Percentiles rank a stretch among this genome's conserved stretches.
These are phyloP conservation scores for Scomber japonicus DNA, from an alignment of 2,113 vertebrate species.

Conservation along the genomic window DNA sequence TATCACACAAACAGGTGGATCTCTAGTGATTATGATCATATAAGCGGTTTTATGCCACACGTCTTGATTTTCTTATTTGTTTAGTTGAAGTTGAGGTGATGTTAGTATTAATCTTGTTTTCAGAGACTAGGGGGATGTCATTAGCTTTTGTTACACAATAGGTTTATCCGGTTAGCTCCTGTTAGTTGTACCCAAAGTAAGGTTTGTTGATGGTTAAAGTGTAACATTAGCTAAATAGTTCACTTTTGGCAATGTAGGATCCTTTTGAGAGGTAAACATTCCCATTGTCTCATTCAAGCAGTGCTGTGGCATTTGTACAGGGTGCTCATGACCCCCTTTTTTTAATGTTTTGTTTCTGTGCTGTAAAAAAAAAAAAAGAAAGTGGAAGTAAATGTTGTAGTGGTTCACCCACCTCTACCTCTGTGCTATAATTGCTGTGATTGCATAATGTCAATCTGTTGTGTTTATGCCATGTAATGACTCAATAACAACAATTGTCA, in stretches of 20 bases:
- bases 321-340: neutral
- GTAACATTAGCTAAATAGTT: neutral
- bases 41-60: too few relatives aligned
- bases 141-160: slow-evolving; percentile 55
- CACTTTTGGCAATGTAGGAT: neutral
- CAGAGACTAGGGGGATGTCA: neutral
- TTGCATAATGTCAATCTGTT: slow-evolving; percentile 10
- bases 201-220: neutral
- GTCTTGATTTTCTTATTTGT: neutral
- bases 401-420: neutral
- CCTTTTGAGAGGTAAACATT: neutral
- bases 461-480: slow-evolving; percentile 18
- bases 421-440: neutral
- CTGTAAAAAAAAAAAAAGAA: neutral
- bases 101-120: slow-evolving; percentile 1
- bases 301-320: neutral
- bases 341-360: neutral
- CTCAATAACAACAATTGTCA: slow-evolving; percentile 11
- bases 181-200: neutral
- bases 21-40: neutral
- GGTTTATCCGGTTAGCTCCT: slow-evolving; percentile 24
- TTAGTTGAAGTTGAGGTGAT: neutral
- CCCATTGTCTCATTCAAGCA: neutral
- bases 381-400: neutral
- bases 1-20: neutral